Evolutionary conservation across 2,797 vertebrate species (phyloP).

Genomic region (Channa striata): DNA sequence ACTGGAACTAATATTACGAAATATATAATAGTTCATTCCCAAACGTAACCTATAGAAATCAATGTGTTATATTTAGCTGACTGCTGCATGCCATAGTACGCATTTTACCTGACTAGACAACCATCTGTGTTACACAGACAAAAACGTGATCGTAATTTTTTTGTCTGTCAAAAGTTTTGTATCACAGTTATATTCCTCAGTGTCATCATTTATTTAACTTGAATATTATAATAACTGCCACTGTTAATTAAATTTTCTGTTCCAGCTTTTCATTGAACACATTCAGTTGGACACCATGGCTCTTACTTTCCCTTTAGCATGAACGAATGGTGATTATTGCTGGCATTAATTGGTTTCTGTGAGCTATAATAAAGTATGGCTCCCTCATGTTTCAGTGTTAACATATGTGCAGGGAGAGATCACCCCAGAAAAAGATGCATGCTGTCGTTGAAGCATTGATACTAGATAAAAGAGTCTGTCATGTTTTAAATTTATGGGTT

Average conservation of each 20-base stretch:
- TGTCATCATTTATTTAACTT: constrained; percentile 10
- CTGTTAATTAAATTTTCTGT: background rate
- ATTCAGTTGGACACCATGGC: background rate
- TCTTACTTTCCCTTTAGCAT: background rate
- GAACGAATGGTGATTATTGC: constrained; percentile 19
- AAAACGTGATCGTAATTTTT: no score
- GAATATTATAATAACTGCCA: background rate
- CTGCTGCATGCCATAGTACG: no score
- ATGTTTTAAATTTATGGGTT: constrained; percentile 69
- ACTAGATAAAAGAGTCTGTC: constrained; percentile 42
- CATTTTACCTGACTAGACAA: no score
- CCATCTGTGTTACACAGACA: no score
- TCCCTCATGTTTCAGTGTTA: constrained; percentile 47
- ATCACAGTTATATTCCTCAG: background rate
- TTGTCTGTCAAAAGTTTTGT: no score
- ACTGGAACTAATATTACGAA: no score
- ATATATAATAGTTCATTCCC: no score
- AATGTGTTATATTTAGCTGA: no score
- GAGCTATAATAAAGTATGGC: constrained; percentile 21
- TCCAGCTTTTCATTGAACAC: background rate
- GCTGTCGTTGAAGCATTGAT: constrained; percentile 56
- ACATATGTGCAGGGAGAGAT: constrained; percentile 55
- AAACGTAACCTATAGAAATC: no score
- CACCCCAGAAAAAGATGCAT: constrained; percentile 29
- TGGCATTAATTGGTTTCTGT: constrained; percentile 33